Evolutionary conservation across 2,888 invertebrate species (phyloP).

Genomic region (Dynastes hyllus): DNA sequence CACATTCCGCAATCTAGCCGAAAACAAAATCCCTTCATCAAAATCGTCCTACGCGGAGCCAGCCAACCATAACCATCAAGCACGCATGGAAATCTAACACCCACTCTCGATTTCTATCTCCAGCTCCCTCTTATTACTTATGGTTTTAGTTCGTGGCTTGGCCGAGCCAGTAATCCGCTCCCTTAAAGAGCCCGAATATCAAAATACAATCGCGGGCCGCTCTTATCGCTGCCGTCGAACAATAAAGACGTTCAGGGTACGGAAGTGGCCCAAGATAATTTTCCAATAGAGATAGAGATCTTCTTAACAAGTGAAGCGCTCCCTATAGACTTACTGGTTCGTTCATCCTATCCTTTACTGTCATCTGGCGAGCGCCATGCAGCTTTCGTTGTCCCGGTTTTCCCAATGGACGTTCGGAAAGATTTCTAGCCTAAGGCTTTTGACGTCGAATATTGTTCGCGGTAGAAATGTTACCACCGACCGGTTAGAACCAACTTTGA

Average conservation of each 20-base stretch:
- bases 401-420: background rate
- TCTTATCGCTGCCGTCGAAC: conserved; percentile 34
- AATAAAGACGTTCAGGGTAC: conserved; percentile 40
- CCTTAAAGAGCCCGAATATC: conserved; percentile 23
- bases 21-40: background rate
- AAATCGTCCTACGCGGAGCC: background rate
- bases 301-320: conserved; percentile 28
- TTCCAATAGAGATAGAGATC: conserved; percentile 43
- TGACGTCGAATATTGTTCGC: background rate
- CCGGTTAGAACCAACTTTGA: background rate
- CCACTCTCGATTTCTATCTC: conserved; percentile 30
- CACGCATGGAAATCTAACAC: conserved; percentile 30
- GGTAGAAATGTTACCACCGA: background rate
- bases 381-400: conserved; percentile 16
- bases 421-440: background rate
- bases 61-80: conserved; percentile 19
- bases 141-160: conserved; percentile 36
- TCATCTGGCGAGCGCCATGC: background rate
- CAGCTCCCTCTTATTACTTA: conserved; percentile 29
- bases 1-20: conserved; percentile 23
- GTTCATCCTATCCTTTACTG: background rate
- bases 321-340: conserved; percentile 6
- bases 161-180: conserved; percentile 28
- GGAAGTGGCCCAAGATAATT: conserved; percentile 43
- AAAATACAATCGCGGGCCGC: conserved; percentile 37